Percentiles rank a stretch among this genome's conserved stretches.
Evolutionary conservation across 2,113 vertebrate genomes (phyloP).

Genomic region (Odocoileus hemionus): DNA sequence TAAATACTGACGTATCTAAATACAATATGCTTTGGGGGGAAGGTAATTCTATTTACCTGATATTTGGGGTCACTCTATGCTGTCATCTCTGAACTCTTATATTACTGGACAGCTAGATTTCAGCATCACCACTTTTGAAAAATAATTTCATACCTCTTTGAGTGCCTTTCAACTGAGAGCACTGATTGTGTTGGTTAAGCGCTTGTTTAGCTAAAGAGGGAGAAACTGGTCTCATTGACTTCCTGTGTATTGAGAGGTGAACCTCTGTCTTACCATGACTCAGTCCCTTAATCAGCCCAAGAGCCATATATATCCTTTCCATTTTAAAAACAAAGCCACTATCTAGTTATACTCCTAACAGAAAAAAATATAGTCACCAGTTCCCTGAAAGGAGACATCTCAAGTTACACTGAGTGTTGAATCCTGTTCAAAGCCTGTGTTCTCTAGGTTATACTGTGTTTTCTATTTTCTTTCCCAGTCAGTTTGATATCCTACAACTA

Average conservation of each 20-base stretch:
- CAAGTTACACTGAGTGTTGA: not conserved
- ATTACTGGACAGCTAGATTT: not conserved
- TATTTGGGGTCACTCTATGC: not conserved
- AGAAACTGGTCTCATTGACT: not conserved
- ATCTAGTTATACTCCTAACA: not conserved
- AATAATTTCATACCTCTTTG: not conserved
- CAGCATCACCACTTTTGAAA: not conserved
- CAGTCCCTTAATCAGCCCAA: not conserved
- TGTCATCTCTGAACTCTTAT: not conserved
- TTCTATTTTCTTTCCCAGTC: not conserved
- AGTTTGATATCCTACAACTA: not conserved
- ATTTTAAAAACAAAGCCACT: not conserved
- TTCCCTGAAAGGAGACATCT: not conserved
- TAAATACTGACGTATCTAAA: not conserved
- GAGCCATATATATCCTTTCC: not conserved
- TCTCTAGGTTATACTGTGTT: not conserved
- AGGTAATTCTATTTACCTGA: not conserved
- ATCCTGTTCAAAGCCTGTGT: not conserved
- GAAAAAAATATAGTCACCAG: not conserved
- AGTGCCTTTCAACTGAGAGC: not conserved
- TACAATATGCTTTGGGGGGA: not conserved
- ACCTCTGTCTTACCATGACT: not conserved
- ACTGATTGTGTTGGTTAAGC: not conserved
- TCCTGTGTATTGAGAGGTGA: not conserved
- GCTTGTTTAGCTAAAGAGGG: not conserved